These are phyloP conservation scores for Takifugu ocellatus DNA, from an alignment of 2,797 vertebrate species.

Conservation along the genomic window DNA sequence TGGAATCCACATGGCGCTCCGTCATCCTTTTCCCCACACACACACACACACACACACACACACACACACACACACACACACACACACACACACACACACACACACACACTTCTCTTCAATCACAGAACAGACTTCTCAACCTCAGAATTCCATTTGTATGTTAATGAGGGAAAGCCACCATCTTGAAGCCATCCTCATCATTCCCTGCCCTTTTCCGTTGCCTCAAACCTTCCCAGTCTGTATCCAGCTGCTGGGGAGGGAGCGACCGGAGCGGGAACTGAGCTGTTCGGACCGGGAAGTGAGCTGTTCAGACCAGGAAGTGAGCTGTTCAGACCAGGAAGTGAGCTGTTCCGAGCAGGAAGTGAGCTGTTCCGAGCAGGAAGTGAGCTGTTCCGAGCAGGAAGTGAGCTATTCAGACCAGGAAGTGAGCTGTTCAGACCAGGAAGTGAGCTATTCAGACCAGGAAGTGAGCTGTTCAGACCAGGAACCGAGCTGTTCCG, in stretches of 20 bases:
- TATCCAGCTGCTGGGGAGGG: constrained; percentile 11
- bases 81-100: background rate
- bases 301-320: too few species aligned
- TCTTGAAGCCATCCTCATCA: constrained; percentile 44
- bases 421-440: too few species aligned
- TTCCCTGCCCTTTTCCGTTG: constrained; percentile 24
- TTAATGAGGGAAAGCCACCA: constrained; percentile 75
- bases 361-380: too few species aligned
- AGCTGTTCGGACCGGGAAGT: too few species aligned
- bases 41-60: constrained; percentile 23
- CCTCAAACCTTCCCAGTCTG: constrained; percentile 14
- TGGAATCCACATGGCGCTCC: constrained; percentile 61
- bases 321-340: too few species aligned
- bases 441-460: too few species aligned
- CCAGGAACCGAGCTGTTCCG: too few species aligned
- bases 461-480: too few species aligned
- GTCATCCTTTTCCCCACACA: constrained; percentile 22
- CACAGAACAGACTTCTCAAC: constrained; percentile 73
- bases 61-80: constrained; percentile 32
- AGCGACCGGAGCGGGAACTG: background rate
- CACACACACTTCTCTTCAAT: constrained; percentile 60
- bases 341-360: too few species aligned
- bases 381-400: too few species aligned
- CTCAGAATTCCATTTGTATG: constrained; percentile 81
- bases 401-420: too few species aligned